Conservation (phyloP, 2,888 invertebrate genomes). For the Drosophila paracracens region DNA sequence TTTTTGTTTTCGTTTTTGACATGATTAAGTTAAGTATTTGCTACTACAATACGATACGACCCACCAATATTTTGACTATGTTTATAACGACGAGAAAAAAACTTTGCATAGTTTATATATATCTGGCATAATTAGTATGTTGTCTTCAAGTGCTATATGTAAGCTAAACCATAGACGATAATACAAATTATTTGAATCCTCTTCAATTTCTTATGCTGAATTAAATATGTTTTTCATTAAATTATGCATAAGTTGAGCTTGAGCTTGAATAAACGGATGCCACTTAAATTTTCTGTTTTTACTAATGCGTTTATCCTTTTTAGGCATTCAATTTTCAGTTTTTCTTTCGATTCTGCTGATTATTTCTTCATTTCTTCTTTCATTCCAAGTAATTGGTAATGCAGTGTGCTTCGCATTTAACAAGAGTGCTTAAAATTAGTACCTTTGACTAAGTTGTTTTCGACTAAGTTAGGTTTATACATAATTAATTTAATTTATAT, state of each 20-base stretch:
- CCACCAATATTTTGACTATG: conserved; percentile 76
- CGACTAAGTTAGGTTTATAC: conserved; percentile 67
- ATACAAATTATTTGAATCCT: conserved; percentile 56
- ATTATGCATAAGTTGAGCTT: conserved; percentile 62
- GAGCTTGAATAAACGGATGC: conserved; percentile 56
- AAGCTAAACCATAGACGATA: conserved; percentile 64
- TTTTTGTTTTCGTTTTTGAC: conserved; percentile 17
- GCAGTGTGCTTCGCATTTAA: conserved; percentile 57
- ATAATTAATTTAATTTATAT: conserved; percentile 64
- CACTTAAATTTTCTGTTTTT: conserved; percentile 43
- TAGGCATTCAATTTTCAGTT: conserved; percentile 20
- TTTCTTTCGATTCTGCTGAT: conserved; percentile 16
- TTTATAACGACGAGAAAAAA: conserved; percentile 72
- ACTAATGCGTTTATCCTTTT: conserved; percentile 30
- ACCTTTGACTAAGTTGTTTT: conserved; percentile 71
- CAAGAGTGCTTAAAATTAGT: conserved; percentile 74
- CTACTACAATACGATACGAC: conserved; percentile 71
- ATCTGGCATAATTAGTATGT: conserved; percentile 56
- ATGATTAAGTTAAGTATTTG: conserved; percentile 73
- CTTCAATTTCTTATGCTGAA: conserved; percentile 42
- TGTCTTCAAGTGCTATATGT: conserved; percentile 43
- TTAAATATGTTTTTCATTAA: conserved; percentile 36
- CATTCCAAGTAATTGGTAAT: conserved; percentile 32
- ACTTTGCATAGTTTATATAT: conserved; percentile 52
- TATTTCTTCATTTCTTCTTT: conserved; percentile 6